Percentiles rank a stretch among this genome's conserved stretches.
Evolutionary conservation across 2,113 vertebrate species (phyloP).

Genomic region (Cololabis saira): DNA sequence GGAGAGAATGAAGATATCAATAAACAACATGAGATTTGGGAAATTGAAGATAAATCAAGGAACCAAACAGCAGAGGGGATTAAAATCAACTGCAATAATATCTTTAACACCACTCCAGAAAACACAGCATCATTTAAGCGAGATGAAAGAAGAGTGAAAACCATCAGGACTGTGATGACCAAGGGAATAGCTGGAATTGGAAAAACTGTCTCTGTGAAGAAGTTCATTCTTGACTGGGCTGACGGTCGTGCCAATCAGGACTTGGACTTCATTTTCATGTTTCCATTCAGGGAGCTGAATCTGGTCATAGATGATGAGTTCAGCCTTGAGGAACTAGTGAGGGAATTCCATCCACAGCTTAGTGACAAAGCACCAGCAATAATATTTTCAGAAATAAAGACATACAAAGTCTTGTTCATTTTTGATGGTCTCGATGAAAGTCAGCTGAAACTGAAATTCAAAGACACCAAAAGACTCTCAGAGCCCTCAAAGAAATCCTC

Average conservation of each 20-base stretch:
- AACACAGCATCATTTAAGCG: too few species aligned
- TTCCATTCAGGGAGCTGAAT: slow-evolving; percentile 53
- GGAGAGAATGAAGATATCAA: slow-evolving; percentile 40
- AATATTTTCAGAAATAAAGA: too few species aligned
- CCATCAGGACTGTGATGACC: slow-evolving; percentile 39
- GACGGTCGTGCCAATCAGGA: slow-evolving; percentile 31
- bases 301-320: slow-evolving; percentile 12
- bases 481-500: slow-evolving; percentile 3
- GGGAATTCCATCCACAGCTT: too few species aligned
- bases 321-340: slow-evolving; percentile 35
- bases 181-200: slow-evolving; percentile 54
- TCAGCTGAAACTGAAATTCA: slow-evolving; percentile 24
- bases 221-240: slow-evolving; percentile 60
- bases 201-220: slow-evolving; percentile 56
- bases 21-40: slow-evolving; percentile 45
- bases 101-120: too few species aligned
- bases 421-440: slow-evolving; percentile 52
- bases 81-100: too few species aligned
- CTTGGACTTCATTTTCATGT: slow-evolving; percentile 37
- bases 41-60: slow-evolving; percentile 25
- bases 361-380: too few species aligned
- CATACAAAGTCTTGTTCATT: slow-evolving; percentile 32
- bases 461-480: not conserved
- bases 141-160: too few species aligned
- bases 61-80: slow-evolving; percentile 1